Evolutionary conservation across 2,113 vertebrate genomes (phyloP), one percentile per base, ranked within the genome.

Genomic region (Conger conger): DNA sequence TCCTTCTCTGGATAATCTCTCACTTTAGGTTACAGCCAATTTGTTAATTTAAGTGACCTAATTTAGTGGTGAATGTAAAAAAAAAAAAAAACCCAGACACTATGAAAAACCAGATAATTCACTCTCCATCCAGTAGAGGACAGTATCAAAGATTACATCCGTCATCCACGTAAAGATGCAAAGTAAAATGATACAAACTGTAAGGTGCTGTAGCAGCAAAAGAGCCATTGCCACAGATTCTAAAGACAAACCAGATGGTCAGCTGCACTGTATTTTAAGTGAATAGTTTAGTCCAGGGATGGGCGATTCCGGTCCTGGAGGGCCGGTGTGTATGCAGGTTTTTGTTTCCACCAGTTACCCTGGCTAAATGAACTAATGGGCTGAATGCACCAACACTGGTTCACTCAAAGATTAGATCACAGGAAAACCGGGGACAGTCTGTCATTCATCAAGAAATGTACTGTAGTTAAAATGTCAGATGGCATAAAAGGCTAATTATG

Each of bases 31-130:
- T 73, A 13, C 13, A 7, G 13, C 68, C 68, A 33, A 13, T 15
- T 13, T 6, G 20, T 36, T 60, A 16, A 94, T 91, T 95, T 27
- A 96, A 96, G 94, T 87, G 95, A 93, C 94, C 94, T 83, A 63
- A 68, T 88, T 95, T 91, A 94, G 93, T 94, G 95, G 93, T 90
- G 95, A 92, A 15, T 92, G 94, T 95, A 93, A 95, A 95, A 92
- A 63, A 20, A 63, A 20, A 8, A 93, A 92, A 87, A 86, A 23
- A 94, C 94, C 95, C 96, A 94, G 96, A 95, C 94, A 95, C 94
- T 9, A 96, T 95, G 95, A 94, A 95, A 95, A 95, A 86, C 23
- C 37, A 94, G 94, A 95, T 95, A 93, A 92, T 93, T 93, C 94
- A 95, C 93, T 81, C 87, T 94, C 96, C 95, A 87, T 91, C 88